These are phyloP conservation scores for Lytechinus variegatus DNA, from an alignment of 35 echinoderm and acorn worm genomes.

Conservation along the genomic window DNA sequence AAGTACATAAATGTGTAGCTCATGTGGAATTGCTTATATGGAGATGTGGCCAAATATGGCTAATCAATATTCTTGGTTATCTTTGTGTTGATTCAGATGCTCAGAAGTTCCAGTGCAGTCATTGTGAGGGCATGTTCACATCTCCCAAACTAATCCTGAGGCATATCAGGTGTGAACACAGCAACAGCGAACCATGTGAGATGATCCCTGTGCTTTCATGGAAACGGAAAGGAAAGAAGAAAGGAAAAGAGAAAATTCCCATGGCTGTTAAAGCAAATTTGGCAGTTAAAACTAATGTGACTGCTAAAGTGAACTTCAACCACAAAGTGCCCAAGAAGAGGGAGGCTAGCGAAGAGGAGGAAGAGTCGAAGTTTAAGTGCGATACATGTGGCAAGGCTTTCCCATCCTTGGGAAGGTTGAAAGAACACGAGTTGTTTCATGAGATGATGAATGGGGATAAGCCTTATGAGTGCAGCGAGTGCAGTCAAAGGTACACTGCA, in stretches of 20 bases:
- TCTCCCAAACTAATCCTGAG: constrained; percentile 8
- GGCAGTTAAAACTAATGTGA: too few species aligned
- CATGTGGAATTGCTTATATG: too few species aligned
- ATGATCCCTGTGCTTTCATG: background rate
- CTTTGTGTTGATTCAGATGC: background rate
- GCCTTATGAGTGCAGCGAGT: constrained; percentile 1
- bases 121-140: background rate
- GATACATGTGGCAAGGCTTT: background rate
- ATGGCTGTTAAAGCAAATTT: background rate
- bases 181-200: background rate
- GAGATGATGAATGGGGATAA: background rate
- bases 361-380: background rate
- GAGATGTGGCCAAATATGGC: too few species aligned
- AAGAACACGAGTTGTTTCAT: background rate
- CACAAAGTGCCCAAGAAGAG: background rate
- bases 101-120: constrained; percentile 25
- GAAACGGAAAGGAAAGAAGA: constrained; percentile 1
- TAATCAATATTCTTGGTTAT: background rate
- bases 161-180: constrained; percentile 15
- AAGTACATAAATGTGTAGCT: too few species aligned
- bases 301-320: background rate
- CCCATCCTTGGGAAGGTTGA: background rate
- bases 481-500: background rate
- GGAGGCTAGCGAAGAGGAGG: background rate
- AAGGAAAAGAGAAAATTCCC: background rate